Evolutionary conservation across 2,113 vertebrate genomes (phyloP).

Genomic region (Gasterosteus nipponicus): DNA sequence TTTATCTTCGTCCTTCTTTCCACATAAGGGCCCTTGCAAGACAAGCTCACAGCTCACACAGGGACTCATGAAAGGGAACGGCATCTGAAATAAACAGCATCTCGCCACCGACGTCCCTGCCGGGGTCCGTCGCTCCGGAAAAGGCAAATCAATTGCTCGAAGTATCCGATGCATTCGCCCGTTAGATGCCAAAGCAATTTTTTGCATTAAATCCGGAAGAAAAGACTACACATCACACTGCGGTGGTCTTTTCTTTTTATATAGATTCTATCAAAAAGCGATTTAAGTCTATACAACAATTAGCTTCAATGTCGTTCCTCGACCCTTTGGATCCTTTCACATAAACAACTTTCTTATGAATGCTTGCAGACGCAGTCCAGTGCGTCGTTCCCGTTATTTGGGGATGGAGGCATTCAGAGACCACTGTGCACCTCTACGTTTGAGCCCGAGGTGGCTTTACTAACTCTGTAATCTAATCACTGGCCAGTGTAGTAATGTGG

Average conservation of each 20-base stretch:
- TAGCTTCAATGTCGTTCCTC: neutral
- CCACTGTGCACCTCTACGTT: conserved; percentile 64
- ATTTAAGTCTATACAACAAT: conserved; percentile 9
- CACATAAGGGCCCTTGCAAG: neutral
- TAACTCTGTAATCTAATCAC: conserved; percentile 77
- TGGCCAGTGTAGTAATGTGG: conserved; percentile 64
- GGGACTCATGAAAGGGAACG: neutral
- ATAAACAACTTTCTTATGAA: neutral
- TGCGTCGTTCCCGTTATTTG: conserved; percentile 34
- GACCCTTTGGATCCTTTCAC: neutral
- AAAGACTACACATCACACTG: neutral
- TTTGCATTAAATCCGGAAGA: conserved; percentile 12
- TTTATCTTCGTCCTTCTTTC: neutral
- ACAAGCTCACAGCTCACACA: neutral
- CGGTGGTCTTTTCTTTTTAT: conserved; percentile 4
- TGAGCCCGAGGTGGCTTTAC: conserved; percentile 63
- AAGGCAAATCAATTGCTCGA: conserved; percentile 29
- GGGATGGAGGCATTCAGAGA: conserved; percentile 42
- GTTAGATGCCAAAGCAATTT: conserved; percentile 13
- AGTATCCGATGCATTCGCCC: conserved; percentile 16
- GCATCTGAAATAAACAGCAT: neutral
- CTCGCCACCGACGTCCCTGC: neutral
- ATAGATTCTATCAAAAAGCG: conserved; percentile 16
- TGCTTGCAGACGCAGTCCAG: conserved; percentile 20
- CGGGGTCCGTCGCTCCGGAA: neutral